Evolutionary conservation across 2,113 vertebrate genomes (phyloP).

Genomic region (Chlorocebus sabaeus): DNA sequence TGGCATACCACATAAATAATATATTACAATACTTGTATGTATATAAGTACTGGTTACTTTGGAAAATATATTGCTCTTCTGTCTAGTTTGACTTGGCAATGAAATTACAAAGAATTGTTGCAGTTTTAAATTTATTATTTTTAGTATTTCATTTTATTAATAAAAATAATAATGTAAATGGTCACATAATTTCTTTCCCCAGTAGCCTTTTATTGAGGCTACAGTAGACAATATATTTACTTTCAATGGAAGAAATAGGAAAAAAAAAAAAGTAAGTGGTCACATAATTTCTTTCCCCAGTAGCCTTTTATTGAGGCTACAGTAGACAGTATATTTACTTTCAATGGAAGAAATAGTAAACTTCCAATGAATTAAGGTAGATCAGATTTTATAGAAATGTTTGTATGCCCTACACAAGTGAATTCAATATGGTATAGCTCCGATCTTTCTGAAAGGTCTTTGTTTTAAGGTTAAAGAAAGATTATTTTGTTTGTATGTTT

Average conservation of each 20-base stretch:
- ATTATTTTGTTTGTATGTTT: conserved; percentile 41
- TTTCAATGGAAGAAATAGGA: not conserved
- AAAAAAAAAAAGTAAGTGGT: not conserved
- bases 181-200: not conserved
- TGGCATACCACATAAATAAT: not conserved
- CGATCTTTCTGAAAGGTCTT: conserved; percentile 42
- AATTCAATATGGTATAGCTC: conserved; percentile 42
- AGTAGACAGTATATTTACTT: conserved; percentile 31
- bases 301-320: not conserved
- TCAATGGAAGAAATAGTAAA: conserved; percentile 38
- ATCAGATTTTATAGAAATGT: conserved; percentile 53
- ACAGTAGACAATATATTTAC: conserved; percentile 12
- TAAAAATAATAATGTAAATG: not conserved
- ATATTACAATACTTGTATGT: not conserved
- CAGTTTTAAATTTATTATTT: not conserved
- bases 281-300: not conserved
- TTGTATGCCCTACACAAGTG: conserved; percentile 45
- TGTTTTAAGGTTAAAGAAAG: conserved; percentile 57
- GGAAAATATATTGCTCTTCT: not conserved
- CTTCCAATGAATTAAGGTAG: not conserved
- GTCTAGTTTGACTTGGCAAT: not conserved
- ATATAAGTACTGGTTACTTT: not conserved
- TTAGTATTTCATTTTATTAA: not conserved
- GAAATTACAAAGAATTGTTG: not conserved
- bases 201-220: not conserved